Percentiles rank a stretch among this genome's conserved stretches.
These are phyloP conservation scores for Priocnemis perturbator DNA, from an alignment of 2,888 invertebrate genomes.

Conservation along the genomic window DNA sequence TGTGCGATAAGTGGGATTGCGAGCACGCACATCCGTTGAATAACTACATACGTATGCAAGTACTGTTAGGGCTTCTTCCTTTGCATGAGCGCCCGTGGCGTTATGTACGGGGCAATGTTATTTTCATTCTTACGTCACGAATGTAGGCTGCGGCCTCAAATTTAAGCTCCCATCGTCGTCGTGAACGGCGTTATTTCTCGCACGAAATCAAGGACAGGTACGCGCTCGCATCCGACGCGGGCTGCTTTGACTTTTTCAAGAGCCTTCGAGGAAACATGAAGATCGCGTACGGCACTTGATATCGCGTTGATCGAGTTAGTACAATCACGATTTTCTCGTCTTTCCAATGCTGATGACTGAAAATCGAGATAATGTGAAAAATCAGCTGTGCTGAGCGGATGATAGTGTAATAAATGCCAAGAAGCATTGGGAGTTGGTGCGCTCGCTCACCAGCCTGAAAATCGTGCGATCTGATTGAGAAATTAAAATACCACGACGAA, in stretches of 20 bases:
- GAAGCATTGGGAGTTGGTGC: too few species aligned
- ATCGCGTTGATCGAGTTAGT: too few species aligned
- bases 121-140: conserved; percentile 53
- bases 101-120: conserved; percentile 28
- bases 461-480: too few species aligned
- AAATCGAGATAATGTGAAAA: too few species aligned
- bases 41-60: conserved; percentile 11
- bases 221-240: conserved; percentile 9
- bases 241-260: neutral
- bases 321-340: too few species aligned
- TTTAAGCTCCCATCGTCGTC: conserved; percentile 35
- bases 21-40: conserved; percentile 13
- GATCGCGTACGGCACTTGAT: too few species aligned
- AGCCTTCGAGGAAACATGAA: too few species aligned
- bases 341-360: too few species aligned
- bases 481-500: too few species aligned
- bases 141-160: conserved; percentile 51
- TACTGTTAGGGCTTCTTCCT: conserved; percentile 13
- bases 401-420: too few species aligned
- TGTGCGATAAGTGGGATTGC: conserved; percentile 16
- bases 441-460: too few species aligned
- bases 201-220: conserved; percentile 24
- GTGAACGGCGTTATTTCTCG: conserved; percentile 22
- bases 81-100: conserved; percentile 25
- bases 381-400: too few species aligned